Conservation (phyloP, 2,888 invertebrate species). For the Drosophila helvetica region DNA sequence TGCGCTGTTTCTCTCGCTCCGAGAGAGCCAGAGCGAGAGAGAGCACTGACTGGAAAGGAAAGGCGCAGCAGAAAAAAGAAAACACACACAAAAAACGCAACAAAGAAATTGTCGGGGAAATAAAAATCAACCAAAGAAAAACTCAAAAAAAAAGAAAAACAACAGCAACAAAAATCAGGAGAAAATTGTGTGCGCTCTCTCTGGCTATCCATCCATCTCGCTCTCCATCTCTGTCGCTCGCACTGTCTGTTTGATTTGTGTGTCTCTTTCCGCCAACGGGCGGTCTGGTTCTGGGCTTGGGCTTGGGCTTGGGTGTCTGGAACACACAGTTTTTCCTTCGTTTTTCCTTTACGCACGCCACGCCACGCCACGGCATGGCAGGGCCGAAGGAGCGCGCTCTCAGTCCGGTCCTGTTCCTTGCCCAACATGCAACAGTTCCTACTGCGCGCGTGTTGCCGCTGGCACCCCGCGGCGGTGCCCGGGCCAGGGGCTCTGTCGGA, state of each 20-base stretch:
- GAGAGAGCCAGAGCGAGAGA: slow-evolving; percentile 47
- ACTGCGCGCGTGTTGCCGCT: slow-evolving; percentile 54
- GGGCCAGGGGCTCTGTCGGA: not conserved
- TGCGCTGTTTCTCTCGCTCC: not conserved
- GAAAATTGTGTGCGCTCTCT: slow-evolving; percentile 5
- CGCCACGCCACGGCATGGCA: too few species aligned
- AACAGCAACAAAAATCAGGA: not conserved
- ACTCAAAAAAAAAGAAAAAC: not conserved
- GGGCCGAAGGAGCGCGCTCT: slow-evolving; percentile 18
- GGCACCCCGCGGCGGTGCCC: not conserved
- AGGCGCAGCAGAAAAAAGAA: slow-evolving; percentile 42
- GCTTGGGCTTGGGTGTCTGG: not conserved
- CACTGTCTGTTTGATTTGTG: not conserved
- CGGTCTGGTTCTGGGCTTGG: slow-evolving; percentile 38
- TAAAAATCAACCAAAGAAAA: slow-evolving; percentile 19
- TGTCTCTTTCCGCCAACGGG: slow-evolving; percentile 40
- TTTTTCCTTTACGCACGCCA: slow-evolving; percentile 13
- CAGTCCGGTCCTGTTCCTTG: slow-evolving; percentile 3
- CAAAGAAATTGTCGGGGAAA: slow-evolving; percentile 43
- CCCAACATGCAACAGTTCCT: slow-evolving; percentile 63
- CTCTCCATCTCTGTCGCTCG: slow-evolving; percentile 8
- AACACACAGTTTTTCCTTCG: slow-evolving; percentile 2
- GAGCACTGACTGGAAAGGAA: slow-evolving; percentile 61
- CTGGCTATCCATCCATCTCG: slow-evolving; percentile 11
- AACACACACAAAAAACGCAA: slow-evolving; percentile 38